Evolutionary conservation across 2,113 vertebrate genomes (phyloP).

Genomic region (Xenus cinereus): DNA sequence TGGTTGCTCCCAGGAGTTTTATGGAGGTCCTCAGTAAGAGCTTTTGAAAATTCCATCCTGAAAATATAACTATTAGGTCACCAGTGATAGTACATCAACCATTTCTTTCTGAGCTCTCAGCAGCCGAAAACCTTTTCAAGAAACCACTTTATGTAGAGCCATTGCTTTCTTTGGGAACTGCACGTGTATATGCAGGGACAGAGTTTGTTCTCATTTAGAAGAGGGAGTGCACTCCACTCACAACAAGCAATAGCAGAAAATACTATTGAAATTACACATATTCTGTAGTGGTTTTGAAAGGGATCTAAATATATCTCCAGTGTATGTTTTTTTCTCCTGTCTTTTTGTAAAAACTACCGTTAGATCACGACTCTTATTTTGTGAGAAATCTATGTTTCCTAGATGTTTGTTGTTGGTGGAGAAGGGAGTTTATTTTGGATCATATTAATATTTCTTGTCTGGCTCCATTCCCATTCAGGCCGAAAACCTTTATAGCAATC

Average conservation of each 20-base stretch:
- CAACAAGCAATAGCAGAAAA: background rate
- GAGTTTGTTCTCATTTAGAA: constrained; percentile 11
- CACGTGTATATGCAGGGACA: background rate
- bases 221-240: background rate
- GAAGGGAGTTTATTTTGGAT: background rate
- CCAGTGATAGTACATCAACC: background rate
- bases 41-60: background rate
- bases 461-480: background rate
- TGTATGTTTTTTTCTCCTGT: background rate
- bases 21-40: background rate
- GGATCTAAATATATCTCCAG: background rate
- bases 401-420: background rate
- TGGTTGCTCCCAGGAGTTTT: background rate
- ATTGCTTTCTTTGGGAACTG: background rate
- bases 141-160: background rate
- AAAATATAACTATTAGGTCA: background rate
- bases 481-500: background rate
- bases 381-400: background rate
- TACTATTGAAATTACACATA: background rate
- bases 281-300: background rate
- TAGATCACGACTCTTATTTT: background rate
- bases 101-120: background rate
- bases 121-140: background rate
- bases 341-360: background rate
- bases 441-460: background rate